Conservation (phyloP, 2,113 vertebrate species). For the Pimephales promelas region DNA sequence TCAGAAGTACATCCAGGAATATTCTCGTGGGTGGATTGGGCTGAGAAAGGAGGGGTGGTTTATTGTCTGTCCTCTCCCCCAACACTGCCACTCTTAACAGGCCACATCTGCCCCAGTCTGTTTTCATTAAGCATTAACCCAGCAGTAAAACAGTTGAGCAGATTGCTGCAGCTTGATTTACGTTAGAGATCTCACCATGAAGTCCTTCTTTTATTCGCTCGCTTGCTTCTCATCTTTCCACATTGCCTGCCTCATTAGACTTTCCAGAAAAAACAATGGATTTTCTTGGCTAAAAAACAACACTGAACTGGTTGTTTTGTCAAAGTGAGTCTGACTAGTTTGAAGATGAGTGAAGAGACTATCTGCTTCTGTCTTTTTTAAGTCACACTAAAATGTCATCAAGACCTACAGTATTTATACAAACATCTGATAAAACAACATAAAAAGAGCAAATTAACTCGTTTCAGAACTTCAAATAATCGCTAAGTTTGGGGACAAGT, state of each 20-base stretch:
- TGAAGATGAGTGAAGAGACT: background rate
- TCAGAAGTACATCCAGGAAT: background rate
- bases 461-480: background rate
- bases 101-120: slow-evolving; percentile 49
- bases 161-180: slow-evolving; percentile 49
- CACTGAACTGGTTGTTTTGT: slow-evolving; percentile 9
- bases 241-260: slow-evolving; percentile 39
- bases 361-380: background rate
- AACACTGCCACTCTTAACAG: slow-evolving; percentile 36
- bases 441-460: background rate
- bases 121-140: slow-evolving; percentile 56
- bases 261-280: slow-evolving; percentile 54
- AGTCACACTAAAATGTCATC: background rate
- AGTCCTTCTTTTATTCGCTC: slow-evolving; percentile 56
- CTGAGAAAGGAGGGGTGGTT: slow-evolving; percentile 8
- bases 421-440: background rate
- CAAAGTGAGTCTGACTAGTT: slow-evolving; percentile 1
- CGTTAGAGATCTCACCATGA: slow-evolving; percentile 54
- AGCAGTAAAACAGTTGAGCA: slow-evolving; percentile 62
- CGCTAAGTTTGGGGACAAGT: background rate
- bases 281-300: background rate
- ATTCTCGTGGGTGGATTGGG: background rate
- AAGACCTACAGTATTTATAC: background rate
- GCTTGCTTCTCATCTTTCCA: background rate
- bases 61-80: slow-evolving; percentile 24